Evolutionary conservation across 2,113 vertebrate species (phyloP).

Genomic region (Pelodiscus sinensis): DNA sequence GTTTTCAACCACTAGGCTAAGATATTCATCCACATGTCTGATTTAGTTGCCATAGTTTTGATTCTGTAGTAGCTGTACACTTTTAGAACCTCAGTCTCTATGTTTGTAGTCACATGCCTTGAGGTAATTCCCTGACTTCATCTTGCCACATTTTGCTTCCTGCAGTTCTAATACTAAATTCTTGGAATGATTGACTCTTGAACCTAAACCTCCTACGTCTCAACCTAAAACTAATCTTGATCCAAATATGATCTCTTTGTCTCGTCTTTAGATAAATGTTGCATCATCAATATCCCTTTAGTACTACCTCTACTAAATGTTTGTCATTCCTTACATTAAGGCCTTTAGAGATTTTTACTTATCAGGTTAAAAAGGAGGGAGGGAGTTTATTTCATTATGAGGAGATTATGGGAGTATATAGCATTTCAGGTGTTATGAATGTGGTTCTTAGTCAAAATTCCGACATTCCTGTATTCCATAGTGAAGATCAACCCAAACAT

Average conservation of each 20-base stretch:
- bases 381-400: background rate
- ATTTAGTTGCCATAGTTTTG: background rate
- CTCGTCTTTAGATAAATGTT: background rate
- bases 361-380: slow-evolving; percentile 17
- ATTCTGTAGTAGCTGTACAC: background rate
- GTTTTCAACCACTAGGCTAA: background rate
- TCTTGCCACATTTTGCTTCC: background rate
- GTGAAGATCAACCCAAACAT: slow-evolving; percentile 54
- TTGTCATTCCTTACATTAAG: background rate
- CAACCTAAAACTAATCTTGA: background rate
- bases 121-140: background rate
- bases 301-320: background rate
- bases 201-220: background rate
- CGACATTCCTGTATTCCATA: slow-evolving; percentile 20
- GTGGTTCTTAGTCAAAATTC: slow-evolving; percentile 29
- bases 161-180: background rate
- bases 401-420: slow-evolving; percentile 38
- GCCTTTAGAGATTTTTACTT: background rate
- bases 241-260: background rate
- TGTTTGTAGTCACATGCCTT: background rate
- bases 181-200: background rate
- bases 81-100: background rate
- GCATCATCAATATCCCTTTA: background rate
- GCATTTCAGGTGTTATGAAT: slow-evolving; percentile 32
- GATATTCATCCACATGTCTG: background rate